phyloP scores from a whole-genome alignment of 2,113 vertebrate genomes.

The Rhipidura dahli region DNA sequence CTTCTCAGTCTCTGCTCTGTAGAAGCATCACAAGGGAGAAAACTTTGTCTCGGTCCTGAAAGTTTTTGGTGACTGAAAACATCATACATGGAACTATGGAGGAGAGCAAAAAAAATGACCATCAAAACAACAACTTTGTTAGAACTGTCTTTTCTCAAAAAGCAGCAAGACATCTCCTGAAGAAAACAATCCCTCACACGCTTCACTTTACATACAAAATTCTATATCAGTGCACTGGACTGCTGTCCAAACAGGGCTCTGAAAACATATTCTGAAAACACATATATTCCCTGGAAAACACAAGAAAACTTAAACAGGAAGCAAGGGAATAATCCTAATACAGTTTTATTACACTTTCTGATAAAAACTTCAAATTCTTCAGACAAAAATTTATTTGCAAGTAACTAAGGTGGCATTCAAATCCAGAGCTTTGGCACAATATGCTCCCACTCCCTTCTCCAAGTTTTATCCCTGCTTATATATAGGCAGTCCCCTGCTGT shows the following conservation, averaged over 20 bases:
- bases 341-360: background rate
- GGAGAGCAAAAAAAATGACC: background rate
- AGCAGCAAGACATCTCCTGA: background rate
- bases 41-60: background rate
- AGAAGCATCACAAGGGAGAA: background rate
- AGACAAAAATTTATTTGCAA: background rate
- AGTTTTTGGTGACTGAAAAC: background rate
- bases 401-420: background rate
- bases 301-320: background rate
- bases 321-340: background rate
- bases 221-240: too few species aligned
- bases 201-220: background rate
- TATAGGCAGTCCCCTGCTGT: background rate
- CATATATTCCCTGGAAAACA: background rate
- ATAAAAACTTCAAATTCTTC: background rate
- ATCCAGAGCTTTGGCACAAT: background rate
- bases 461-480: background rate
- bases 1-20: background rate
- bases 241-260: background rate
- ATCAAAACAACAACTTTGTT: background rate
- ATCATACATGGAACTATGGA: background rate
- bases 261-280: background rate
- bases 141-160: background rate
- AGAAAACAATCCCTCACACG: background rate
- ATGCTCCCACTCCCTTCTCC: background rate